Conservation (phyloP, 2,888 invertebrate species). For the Scaeva pyrastri region DNA sequence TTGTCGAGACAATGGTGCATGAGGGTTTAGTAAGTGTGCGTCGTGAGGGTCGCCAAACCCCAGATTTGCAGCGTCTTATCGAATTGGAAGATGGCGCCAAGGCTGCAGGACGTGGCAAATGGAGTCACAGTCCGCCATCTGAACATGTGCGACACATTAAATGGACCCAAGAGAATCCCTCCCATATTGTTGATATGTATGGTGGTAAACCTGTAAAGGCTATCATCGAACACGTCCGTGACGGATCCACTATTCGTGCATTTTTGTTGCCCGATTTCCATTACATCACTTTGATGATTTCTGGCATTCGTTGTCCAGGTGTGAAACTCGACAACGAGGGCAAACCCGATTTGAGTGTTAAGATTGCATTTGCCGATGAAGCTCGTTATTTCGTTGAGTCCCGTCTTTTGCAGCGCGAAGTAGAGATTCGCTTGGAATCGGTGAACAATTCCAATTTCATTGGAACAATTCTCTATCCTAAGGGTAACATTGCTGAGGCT, state of each 20-base stretch:
- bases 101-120: constrained; percentile 93
- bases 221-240: constrained; percentile 98
- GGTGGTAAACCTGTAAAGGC: constrained; percentile 95
- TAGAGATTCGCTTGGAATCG: constrained; percentile 95
- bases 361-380: constrained; percentile 92
- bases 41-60: constrained; percentile 87
- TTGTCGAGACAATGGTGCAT: constrained; percentile 93
- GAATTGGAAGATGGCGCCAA: constrained; percentile 97
- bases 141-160: constrained; percentile 93
- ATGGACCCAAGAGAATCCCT: constrained; percentile 94
- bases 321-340: constrained; percentile 91
- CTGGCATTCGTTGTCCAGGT: constrained; percentile 95
- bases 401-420: constrained; percentile 94
- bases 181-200: constrained; percentile 92
- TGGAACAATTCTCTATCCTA: constrained; percentile 96
- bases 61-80: constrained; percentile 89
- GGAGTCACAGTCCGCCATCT: constrained; percentile 85
- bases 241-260: constrained; percentile 97
- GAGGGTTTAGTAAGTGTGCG: constrained; percentile 95
- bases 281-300: constrained; percentile 97
- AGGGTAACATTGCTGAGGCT: constrained; percentile 96
- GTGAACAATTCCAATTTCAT: constrained; percentile 97
- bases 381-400: constrained; percentile 97
- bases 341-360: constrained; percentile 88
- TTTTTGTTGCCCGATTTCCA: constrained; percentile 95